A percentile compares a stretch with the other conserved stretches of the same genome.
phyloP scores from a whole-genome alignment of 2,113 vertebrate species.

The Microtus oregoni region DNA sequence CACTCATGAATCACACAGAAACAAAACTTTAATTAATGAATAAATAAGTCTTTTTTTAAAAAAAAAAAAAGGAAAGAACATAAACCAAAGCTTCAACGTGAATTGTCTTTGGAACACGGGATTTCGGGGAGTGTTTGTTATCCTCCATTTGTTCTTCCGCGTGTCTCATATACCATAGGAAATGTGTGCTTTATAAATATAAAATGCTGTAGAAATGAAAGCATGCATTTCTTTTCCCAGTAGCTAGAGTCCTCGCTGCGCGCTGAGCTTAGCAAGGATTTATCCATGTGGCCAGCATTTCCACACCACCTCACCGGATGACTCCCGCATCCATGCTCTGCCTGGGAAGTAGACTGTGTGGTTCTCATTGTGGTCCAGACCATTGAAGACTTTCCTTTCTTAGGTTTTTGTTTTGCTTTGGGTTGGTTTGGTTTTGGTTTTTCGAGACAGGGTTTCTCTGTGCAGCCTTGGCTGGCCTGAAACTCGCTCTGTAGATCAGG shows the following conservation, averaged over 20 bases:
- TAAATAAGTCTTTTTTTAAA: background rate
- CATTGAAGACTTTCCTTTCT: conserved; percentile 11
- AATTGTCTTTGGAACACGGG: background rate
- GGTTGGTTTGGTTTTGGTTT: background rate
- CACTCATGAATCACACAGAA: background rate
- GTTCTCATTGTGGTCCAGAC: background rate
- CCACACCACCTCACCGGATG: background rate
- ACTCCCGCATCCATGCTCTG: background rate
- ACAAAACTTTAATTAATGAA: background rate
- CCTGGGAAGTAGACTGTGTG: background rate
- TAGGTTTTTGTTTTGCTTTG: background rate
- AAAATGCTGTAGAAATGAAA: background rate
- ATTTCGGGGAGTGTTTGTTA: background rate
- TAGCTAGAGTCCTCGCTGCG: background rate
- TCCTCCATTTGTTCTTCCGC: background rate
- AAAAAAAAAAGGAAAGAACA: background rate
- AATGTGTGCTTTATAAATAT: conserved; percentile 15
- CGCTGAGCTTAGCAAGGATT: background rate
- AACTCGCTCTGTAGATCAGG: background rate
- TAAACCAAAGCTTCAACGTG: background rate
- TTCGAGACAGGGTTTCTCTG: background rate
- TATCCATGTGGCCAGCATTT: background rate
- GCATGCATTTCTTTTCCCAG: background rate
- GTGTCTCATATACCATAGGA: background rate
- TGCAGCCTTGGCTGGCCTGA: background rate